Evolutionary conservation across 2,797 vertebrate genomes (phyloP).

Genomic region (Semaprochilodus insignis): DNA sequence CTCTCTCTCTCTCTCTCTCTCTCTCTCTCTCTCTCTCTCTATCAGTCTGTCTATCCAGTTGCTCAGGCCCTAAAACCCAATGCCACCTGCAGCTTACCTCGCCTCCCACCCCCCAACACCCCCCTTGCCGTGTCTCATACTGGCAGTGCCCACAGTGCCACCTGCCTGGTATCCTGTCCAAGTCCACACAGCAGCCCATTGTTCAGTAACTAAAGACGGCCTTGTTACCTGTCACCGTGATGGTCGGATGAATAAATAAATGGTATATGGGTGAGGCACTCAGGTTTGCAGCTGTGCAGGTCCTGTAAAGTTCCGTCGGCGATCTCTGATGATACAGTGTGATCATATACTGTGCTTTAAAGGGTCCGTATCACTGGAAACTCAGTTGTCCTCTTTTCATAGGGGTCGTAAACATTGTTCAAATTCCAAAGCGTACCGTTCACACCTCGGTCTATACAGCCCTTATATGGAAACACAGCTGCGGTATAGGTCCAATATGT

Average conservation of each 20-base stretch:
- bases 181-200: background rate
- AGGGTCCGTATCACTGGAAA: no score
- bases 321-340: background rate
- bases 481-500: no score
- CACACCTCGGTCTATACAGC: no score
- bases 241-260: background rate
- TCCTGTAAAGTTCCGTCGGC: background rate
- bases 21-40: no score
- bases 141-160: background rate
- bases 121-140: background rate
- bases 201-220: background rate
- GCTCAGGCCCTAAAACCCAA: background rate
- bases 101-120: background rate
- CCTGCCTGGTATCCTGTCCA: background rate
- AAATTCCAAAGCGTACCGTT: no score
- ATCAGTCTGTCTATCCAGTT: no score
- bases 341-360: background rate
- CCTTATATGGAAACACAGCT: no score
- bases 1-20: no score
- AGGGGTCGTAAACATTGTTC: no score
- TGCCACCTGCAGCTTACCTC: conserved; percentile 1
- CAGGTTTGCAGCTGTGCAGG: background rate
- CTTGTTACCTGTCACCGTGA: background rate
- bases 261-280: background rate
- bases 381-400: no score